Percentiles rank a stretch among this genome's conserved stretches.
phyloP scores from a whole-genome alignment of 2,888 invertebrate genomes.

The Thera britannica region DNA sequence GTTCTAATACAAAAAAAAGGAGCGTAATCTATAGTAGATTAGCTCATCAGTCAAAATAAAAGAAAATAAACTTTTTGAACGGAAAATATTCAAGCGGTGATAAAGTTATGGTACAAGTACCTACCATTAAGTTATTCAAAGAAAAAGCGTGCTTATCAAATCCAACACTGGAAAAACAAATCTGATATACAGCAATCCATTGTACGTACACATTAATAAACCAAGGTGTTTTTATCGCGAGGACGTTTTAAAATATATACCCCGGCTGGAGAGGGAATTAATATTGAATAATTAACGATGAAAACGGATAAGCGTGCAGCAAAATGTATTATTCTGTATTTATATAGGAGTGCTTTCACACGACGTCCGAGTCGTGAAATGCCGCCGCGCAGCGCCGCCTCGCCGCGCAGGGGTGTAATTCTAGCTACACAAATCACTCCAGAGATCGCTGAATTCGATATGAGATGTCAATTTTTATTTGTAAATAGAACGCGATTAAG shows the following conservation, averaged over 20 bases:
- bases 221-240: slow-evolving; percentile 50
- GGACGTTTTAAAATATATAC: slow-evolving; percentile 56
- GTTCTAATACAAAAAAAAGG: too few species aligned
- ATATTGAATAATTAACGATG: slow-evolving; percentile 67
- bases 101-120: too few species aligned
- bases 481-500: too few species aligned
- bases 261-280: slow-evolving; percentile 61
- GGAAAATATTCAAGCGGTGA: too few species aligned
- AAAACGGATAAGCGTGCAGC: slow-evolving; percentile 59
- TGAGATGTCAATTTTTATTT: too few species aligned
- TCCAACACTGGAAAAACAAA: slow-evolving; percentile 4
- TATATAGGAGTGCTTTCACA: slow-evolving; percentile 46
- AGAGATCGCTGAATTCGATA: too few species aligned
- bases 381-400: not conserved
- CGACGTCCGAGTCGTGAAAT: not conserved
- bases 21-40: too few species aligned
- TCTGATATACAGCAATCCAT: slow-evolving; percentile 22
- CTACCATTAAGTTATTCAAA: too few species aligned
- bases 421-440: too few species aligned
- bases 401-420: too few species aligned
- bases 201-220: slow-evolving; percentile 29
- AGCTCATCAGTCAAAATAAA: too few species aligned
- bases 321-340: slow-evolving; percentile 58
- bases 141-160: not conserved
- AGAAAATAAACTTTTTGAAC: too few species aligned